Conservation (phyloP, 2,888 invertebrate species). For the Periphyllus acericola region DNA sequence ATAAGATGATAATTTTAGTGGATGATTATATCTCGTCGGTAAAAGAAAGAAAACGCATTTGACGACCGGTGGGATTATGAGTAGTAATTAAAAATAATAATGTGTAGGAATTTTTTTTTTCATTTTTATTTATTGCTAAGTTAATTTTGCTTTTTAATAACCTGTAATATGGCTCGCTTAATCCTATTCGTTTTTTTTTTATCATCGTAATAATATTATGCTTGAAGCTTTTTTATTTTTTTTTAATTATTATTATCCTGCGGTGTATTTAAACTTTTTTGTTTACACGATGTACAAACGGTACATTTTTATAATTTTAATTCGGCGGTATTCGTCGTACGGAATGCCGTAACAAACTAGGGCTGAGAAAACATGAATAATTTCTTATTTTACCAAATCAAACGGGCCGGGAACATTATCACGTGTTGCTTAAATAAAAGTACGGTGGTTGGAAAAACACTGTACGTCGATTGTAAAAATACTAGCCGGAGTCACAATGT, state of each 20-base stretch:
- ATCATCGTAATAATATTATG: background rate
- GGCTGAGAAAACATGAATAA: background rate
- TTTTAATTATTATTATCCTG: background rate
- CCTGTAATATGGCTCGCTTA: background rate
- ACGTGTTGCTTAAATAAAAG: background rate
- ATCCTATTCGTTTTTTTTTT: background rate
- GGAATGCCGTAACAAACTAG: background rate
- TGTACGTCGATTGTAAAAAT: no score
- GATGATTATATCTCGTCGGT: background rate
- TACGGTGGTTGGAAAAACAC: no score
- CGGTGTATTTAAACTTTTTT: background rate
- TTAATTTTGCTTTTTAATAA: background rate
- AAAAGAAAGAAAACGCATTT: background rate
- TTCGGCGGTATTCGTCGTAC: background rate
- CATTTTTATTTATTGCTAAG: background rate
- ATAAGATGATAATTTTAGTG: background rate
- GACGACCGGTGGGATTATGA: background rate
- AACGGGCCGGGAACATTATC: no score
- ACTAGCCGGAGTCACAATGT: no score
- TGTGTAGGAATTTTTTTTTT: background rate
- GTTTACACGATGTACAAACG: background rate
- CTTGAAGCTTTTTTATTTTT: background rate
- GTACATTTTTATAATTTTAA: background rate
- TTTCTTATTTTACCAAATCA: background rate
- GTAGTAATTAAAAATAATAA: conserved; percentile 1